Evolutionary conservation across 2,888 invertebrate species (phyloP).

Genomic region (Cataglyphis rosenhaueri): DNA sequence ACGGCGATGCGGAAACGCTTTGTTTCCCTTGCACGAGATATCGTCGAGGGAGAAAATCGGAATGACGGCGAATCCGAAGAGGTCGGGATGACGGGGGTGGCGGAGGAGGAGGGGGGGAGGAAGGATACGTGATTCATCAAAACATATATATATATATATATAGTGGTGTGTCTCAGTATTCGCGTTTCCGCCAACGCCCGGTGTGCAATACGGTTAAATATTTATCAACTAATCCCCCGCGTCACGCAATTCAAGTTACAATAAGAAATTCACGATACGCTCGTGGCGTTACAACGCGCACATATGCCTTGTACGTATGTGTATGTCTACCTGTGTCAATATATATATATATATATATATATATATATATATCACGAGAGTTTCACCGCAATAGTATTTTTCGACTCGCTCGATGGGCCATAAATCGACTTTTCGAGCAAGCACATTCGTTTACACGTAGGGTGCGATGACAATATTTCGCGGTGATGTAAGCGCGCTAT

Average conservation of each 20-base stretch:
- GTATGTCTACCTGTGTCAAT: neutral
- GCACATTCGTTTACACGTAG: constrained; percentile 47
- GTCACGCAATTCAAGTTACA: constrained; percentile 47
- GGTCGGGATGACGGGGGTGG: too few relatives aligned
- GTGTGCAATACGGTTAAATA: constrained; percentile 41
- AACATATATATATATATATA: neutral
- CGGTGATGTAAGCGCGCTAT: constrained; percentile 48
- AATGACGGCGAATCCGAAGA: neutral
- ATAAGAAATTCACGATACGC: constrained; percentile 54
- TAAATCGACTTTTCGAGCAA: constrained; percentile 44
- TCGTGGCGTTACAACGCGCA: constrained; percentile 36
- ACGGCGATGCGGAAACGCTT: neutral
- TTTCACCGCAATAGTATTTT: constrained; percentile 45
- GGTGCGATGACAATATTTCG: constrained; percentile 44
- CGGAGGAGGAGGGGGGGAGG: neutral
- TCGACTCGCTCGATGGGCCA: constrained; percentile 34
- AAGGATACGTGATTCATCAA: constrained; percentile 47
- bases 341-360: neutral
- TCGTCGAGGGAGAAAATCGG: constrained; percentile 15
- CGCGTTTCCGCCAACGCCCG: constrained; percentile 27
- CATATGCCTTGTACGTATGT: neutral
- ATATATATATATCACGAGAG: constrained; percentile 30
- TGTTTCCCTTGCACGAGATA: constrained; percentile 11
- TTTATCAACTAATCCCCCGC: constrained; percentile 50
- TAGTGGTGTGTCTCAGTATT: constrained; percentile 17